phyloP scores from a whole-genome alignment of 37 sponge, comb jelly and placozoan species.

The Ephydatia muelleri region DNA sequence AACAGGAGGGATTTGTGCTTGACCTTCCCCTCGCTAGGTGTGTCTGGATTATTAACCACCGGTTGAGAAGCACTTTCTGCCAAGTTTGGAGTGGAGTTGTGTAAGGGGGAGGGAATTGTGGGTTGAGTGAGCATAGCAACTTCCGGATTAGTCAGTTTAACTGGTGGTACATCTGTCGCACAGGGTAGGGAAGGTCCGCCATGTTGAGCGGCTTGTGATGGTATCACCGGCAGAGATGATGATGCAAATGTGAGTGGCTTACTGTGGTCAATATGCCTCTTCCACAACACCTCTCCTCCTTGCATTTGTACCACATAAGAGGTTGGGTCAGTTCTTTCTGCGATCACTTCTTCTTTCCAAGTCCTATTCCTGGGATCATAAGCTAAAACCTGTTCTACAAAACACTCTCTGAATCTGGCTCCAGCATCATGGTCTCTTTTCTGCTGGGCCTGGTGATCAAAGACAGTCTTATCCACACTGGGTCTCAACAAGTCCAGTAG shows the following conservation, averaged over 20 bases:
- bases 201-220: not conserved
- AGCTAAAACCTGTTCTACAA: slow-evolving; percentile 10
- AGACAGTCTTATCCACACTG: not conserved
- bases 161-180: not conserved
- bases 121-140: too few species aligned
- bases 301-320: slow-evolving; percentile 17
- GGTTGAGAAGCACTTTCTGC: too few species aligned
- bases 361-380: not conserved
- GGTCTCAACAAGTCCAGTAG: slow-evolving; percentile 4
- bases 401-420: slow-evolving; percentile 5
- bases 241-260: not conserved
- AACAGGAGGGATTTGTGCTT: too few species aligned
- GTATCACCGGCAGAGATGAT: not conserved
- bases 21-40: too few species aligned
- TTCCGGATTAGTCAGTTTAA: not conserved
- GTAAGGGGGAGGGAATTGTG: too few species aligned
- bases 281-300: slow-evolving; percentile 19
- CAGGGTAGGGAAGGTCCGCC: too few species aligned
- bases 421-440: slow-evolving; percentile 30
- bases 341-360: not conserved
- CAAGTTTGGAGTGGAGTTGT: too few species aligned
- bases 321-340: not conserved
- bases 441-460: slow-evolving; percentile 13
- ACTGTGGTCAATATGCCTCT: slow-evolving; percentile 28
- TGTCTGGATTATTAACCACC: too few species aligned